Evolutionary conservation across 2,888 invertebrate genomes (phyloP).

Genomic region (Synergus japonicus): DNA sequence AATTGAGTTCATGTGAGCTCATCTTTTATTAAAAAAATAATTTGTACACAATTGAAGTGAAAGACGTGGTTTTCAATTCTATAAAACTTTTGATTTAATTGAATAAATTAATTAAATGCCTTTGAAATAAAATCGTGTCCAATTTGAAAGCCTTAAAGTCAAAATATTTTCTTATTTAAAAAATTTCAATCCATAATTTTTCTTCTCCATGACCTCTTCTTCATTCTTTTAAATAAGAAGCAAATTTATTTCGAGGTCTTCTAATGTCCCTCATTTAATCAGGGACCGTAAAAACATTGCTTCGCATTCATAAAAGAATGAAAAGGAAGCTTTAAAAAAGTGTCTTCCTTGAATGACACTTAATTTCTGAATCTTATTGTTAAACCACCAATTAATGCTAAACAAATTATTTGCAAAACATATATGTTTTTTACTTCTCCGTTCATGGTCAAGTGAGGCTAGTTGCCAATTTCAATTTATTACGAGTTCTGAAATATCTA

Average conservation of each 20-base stretch:
- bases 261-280: background rate
- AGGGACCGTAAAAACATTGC: background rate
- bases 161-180: background rate
- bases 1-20: background rate
- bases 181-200: background rate
- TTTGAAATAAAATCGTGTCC: too few relatives aligned
- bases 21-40: background rate
- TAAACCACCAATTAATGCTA: background rate
- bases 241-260: background rate
- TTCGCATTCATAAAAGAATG: background rate
- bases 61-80: background rate
- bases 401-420: background rate
- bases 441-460: background rate
- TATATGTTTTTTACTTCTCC: background rate
- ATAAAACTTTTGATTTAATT: background rate
- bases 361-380: background rate
- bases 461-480: background rate
- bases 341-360: background rate
- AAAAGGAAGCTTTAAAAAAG: too few relatives aligned
- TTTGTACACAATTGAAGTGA: background rate
- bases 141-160: too few relatives aligned
- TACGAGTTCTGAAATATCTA: background rate
- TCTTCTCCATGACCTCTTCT: background rate
- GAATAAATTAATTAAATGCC: too few relatives aligned
- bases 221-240: background rate